phyloP scores from a whole-genome alignment of 2,888 invertebrate genomes.

The Orchestes rusci region DNA sequence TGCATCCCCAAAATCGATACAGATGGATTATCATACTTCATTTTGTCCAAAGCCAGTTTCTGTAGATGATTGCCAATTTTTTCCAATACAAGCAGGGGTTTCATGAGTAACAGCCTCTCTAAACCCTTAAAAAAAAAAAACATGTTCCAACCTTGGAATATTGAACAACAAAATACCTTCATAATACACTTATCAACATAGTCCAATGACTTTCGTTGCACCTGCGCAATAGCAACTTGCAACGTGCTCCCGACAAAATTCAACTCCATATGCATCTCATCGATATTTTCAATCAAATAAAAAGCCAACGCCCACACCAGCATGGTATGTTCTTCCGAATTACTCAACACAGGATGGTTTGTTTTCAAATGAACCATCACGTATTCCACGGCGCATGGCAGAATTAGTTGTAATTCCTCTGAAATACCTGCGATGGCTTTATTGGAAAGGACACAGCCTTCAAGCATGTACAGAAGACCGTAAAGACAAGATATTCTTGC shows the following conservation, averaged over 20 bases:
- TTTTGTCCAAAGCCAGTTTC: constrained; percentile 59
- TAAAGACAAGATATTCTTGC: constrained; percentile 58
- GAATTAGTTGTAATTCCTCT: constrained; percentile 48
- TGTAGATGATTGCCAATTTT: constrained; percentile 57
- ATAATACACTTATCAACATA: constrained; percentile 31
- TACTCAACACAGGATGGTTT: constrained; percentile 34
- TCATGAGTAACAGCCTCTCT: constrained; percentile 58
- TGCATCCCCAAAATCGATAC: constrained; percentile 65
- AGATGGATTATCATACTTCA: constrained; percentile 62
- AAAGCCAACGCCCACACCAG: constrained; percentile 69
- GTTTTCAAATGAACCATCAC: constrained; percentile 46
- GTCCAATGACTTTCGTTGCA: constrained; percentile 28
- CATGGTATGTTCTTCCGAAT: constrained; percentile 56
- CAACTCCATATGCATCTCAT: constrained; percentile 54
- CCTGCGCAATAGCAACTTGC: constrained; percentile 50
- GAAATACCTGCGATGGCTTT: constrained; percentile 44
- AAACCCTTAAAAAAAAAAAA: constrained; percentile 51
- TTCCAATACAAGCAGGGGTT: constrained; percentile 46
- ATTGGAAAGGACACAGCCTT: constrained; percentile 48
- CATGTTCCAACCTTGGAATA: not conserved
- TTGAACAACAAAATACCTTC: constrained; percentile 32
- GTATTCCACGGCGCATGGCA: constrained; percentile 49
- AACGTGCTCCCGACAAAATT: constrained; percentile 52
- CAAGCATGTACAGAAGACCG: constrained; percentile 59
- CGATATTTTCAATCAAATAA: constrained; percentile 66